These are phyloP conservation scores for Morinoia aosen DNA, from an alignment of 2,888 invertebrate genomes.

Conservation along the genomic window DNA sequence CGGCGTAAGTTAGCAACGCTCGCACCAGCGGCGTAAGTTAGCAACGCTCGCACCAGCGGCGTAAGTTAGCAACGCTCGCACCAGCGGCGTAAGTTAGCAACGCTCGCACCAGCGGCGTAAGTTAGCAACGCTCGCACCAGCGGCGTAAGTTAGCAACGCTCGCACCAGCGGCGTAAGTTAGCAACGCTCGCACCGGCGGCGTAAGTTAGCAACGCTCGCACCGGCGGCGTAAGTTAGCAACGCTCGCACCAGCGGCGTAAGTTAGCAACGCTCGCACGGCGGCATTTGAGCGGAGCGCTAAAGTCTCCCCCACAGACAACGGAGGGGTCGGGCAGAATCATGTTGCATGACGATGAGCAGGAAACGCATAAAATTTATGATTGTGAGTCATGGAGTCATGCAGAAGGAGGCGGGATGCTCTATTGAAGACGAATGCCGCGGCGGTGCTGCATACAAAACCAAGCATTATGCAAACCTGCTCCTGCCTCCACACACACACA, in stretches of 20 bases:
- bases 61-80: not conserved
- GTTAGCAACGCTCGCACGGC: not conserved
- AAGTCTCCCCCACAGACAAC: not conserved
- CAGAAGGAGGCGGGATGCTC: slow-evolving; percentile 5
- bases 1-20: not conserved
- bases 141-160: too few relatives aligned
- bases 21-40: not conserved
- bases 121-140: not conserved
- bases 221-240: too few relatives aligned
- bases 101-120: not conserved
- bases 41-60: not conserved
- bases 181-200: not conserved
- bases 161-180: not conserved
- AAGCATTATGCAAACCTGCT: slow-evolving; percentile 36
- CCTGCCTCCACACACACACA: not conserved
- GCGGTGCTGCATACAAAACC: slow-evolving; percentile 27
- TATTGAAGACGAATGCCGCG: slow-evolving; percentile 44
- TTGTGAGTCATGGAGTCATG: slow-evolving; percentile 25
- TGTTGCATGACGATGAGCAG: slow-evolving; percentile 29
- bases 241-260: not conserved
- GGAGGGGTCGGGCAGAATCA: slow-evolving; percentile 16
- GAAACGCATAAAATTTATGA: slow-evolving; percentile 46
- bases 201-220: not conserved
- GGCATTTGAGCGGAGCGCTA: not conserved
- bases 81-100: not conserved